Percentiles rank a stretch among this genome's conserved stretches.
These are phyloP conservation scores for Corythornis cristatus DNA, from an alignment of 2,113 vertebrate species.

Conservation along the genomic window DNA sequence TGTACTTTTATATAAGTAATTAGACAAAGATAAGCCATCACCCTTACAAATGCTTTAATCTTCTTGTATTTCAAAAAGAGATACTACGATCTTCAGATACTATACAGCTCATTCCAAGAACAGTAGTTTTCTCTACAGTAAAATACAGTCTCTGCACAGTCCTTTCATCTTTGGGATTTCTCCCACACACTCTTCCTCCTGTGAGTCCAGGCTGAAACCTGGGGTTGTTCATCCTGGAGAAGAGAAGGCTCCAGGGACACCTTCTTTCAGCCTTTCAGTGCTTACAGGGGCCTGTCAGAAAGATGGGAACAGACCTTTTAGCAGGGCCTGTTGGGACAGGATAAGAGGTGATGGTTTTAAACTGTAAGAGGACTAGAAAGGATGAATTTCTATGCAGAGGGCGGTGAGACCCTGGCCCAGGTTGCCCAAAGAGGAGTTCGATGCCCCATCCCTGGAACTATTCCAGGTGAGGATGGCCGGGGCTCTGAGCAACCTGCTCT, in stretches of 20 bases:
- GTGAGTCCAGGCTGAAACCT: not conserved
- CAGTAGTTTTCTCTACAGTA: not conserved
- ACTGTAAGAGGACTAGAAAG: not conserved
- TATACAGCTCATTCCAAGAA: rapidly evolving
- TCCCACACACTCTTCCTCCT: not conserved
- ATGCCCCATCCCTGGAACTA: not conserved
- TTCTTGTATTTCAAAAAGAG: rapidly evolving
- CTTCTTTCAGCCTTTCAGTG: not conserved
- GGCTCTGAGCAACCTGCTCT: not conserved
- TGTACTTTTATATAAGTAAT: not conserved
- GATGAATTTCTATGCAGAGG: not conserved
- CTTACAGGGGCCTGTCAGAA: not conserved
- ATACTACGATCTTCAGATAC: rapidly evolving
- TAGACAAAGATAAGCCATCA: not conserved
- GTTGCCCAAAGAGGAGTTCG: not conserved
- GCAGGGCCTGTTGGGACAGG: not conserved
- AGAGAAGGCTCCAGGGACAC: not conserved
- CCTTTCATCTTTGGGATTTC: not conserved
- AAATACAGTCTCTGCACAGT: not conserved
- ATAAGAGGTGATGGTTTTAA: not conserved
- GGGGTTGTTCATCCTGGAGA: not conserved
- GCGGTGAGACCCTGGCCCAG: not conserved
- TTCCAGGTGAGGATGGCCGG: not conserved
- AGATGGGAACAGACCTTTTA: not conserved
- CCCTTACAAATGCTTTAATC: not conserved